These are phyloP conservation scores for Ericerus pela DNA, from an alignment of 1,140 invertebrate genomes.

Conservation along the genomic window DNA sequence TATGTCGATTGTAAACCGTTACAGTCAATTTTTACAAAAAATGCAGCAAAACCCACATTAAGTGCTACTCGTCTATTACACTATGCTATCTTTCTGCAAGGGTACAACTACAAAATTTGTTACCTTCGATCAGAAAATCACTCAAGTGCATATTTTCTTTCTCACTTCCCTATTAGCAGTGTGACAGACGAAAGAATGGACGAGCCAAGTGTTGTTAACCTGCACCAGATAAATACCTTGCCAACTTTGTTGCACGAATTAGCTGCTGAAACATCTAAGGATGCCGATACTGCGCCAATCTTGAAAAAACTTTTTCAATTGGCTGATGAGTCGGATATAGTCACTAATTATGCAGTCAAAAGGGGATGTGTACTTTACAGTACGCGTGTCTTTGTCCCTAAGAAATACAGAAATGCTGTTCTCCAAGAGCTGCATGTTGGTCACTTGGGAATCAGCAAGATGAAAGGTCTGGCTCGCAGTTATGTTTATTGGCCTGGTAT, in stretches of 20 bases:
- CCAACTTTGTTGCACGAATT: too few relatives aligned
- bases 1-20: constrained; percentile 37
- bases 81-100: constrained; percentile 6
- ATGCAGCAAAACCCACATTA: constrained; percentile 14
- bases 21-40: constrained; percentile 30
- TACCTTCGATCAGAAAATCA: constrained; percentile 18
- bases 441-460: constrained; percentile 19
- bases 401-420: constrained; percentile 4
- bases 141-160: constrained; percentile 20
- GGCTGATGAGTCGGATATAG: background rate
- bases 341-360: background rate
- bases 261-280: too few relatives aligned
- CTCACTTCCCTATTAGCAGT: background rate
- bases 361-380: constrained; percentile 19
- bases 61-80: background rate
- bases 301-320: too few relatives aligned
- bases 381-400: constrained; percentile 24
- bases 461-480: constrained; percentile 16
- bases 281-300: too few relatives aligned
- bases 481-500: constrained; percentile 32
- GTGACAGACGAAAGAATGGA: too few relatives aligned
- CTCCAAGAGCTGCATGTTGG: constrained; percentile 17
- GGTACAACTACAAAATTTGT: background rate
- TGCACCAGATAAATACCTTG: too few relatives aligned
- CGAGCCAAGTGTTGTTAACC: too few relatives aligned